A percentile compares a stretch with the other conserved stretches of the same genome.
These are phyloP conservation scores for Crocidura indochinensis DNA, from an alignment of 2,797 vertebrate species.

Conservation along the genomic window DNA sequence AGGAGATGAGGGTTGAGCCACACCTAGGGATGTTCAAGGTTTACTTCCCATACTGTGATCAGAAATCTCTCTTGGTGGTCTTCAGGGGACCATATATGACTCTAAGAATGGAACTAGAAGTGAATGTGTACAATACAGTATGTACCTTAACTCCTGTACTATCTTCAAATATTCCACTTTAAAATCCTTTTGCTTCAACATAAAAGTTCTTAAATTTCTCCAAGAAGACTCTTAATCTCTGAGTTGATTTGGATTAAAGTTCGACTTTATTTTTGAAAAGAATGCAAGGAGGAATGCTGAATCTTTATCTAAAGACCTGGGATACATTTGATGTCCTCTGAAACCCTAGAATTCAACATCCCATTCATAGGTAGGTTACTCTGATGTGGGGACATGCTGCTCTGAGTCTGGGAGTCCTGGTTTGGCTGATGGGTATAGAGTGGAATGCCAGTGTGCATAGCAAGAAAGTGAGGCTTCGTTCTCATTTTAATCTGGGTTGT, in stretches of 20 bases:
- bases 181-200: neutral
- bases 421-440: neutral
- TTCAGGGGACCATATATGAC: too few relatives aligned
- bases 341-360: neutral
- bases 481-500: neutral
- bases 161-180: neutral
- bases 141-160: too few relatives aligned
- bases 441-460: too few relatives aligned
- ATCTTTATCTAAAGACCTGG: neutral
- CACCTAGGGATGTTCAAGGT: too few relatives aligned
- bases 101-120: too few relatives aligned
- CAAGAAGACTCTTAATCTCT: conserved; percentile 21
- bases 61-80: too few relatives aligned
- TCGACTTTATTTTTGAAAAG: neutral
- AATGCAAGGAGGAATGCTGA: neutral
- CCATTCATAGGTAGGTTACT: neutral
- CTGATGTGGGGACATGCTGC: neutral
- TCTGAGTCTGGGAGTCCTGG: neutral
- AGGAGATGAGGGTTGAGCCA: too few relatives aligned
- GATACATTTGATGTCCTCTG: conserved; percentile 13
- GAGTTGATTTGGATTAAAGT: neutral
- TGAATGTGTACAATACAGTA: too few relatives aligned
- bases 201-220: conserved; percentile 46
- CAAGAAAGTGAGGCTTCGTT: neutral
- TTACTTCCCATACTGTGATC: too few relatives aligned